A percentile compares a stretch with the other conserved stretches of the same genome.
These are phyloP conservation scores for Sus scrofa DNA, from an alignment of 2,113 vertebrate species.

Conservation along the genomic window T2T-Sscrofa CM000830.6:27978001-27978500, in stretches of 20 bases:
- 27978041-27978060: background rate
- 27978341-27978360: background rate
- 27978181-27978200: background rate
- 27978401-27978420: background rate
- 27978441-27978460: background rate
- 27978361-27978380: background rate
- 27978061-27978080: background rate
- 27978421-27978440: background rate
- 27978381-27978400: background rate
- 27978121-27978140: background rate
- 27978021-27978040: background rate
- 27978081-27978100: background rate
- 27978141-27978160: background rate
- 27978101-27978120: background rate
- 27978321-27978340: background rate
- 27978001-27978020: background rate
- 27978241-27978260: background rate
- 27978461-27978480: background rate
- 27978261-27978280: background rate
- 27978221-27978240: background rate
- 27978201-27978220: background rate
- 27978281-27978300: background rate
- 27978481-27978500: background rate
- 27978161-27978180: background rate
- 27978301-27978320: background rate